These are phyloP conservation scores for Origma solitaria DNA, from an alignment of 2,113 vertebrate genomes.

Conservation along the genomic window DNA sequence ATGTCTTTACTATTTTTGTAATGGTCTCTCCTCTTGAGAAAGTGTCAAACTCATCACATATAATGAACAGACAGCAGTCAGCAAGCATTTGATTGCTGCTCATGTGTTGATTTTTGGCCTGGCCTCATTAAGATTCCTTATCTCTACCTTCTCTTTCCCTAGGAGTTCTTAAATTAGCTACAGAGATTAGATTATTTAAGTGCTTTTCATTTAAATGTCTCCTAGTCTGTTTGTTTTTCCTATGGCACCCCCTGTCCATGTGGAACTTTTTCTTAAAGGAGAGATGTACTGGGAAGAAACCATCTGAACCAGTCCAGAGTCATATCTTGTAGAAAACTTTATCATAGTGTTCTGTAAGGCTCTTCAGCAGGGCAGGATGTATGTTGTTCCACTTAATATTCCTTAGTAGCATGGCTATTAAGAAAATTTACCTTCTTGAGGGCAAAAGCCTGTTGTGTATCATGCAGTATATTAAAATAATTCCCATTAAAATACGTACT, in stretches of 20 bases:
- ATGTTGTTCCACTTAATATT: not conserved
- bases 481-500: not conserved
- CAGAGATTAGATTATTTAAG: slow-evolving; percentile 55
- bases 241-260: not conserved
- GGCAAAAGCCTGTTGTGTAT: not conserved
- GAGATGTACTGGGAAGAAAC: not conserved
- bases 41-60: slow-evolving; percentile 41
- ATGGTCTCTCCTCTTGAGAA: slow-evolving; percentile 44
- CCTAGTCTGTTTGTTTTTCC: not conserved
- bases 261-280: not conserved
- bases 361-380: not conserved
- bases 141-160: slow-evolving; percentile 29
- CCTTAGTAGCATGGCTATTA: not conserved
- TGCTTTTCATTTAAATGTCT: slow-evolving; percentile 17
- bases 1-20: slow-evolving; percentile 20
- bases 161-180: slow-evolving; percentile 46
- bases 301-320: not conserved
- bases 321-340: not conserved
- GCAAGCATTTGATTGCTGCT: slow-evolving; percentile 22
- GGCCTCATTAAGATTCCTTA: slow-evolving; percentile 50
- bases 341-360: not conserved
- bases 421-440: not conserved
- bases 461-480: not conserved
- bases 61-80: slow-evolving; percentile 47
- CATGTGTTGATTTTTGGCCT: slow-evolving; percentile 36